phyloP scores from a whole-genome alignment of 2,888 invertebrate genomes.

The Pecten maximus region DNA sequence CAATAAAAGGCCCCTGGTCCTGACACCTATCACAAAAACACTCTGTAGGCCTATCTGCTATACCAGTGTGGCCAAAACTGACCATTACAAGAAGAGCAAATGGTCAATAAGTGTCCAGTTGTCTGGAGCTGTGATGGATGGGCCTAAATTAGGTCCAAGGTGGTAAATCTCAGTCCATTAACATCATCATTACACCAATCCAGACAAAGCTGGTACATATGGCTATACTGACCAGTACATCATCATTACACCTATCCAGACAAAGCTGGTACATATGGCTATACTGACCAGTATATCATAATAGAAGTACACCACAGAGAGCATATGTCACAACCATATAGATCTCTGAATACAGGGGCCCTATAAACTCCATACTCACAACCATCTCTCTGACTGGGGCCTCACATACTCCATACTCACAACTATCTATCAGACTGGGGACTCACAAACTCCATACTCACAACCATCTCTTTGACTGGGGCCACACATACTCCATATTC shows the following conservation, averaged over 20 bases:
- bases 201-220: neutral
- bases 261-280: neutral
- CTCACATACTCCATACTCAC: too few species aligned
- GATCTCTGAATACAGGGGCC: too few species aligned
- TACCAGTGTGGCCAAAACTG: neutral
- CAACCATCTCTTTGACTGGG: too few species aligned
- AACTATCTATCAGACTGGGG: too few species aligned
- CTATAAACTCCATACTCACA: too few species aligned
- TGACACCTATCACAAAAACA: neutral
- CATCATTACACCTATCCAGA: neutral
- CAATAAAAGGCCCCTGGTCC: neutral
- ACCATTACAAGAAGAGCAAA: neutral
- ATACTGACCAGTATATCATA: neutral
- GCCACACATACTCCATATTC: too few species aligned
- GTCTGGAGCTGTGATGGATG: neutral
- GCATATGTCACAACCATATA: too few species aligned
- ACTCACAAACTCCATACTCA: too few species aligned
- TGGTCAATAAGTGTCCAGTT: constrained; percentile 16
- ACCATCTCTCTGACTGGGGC: too few species aligned
- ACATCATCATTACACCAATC: constrained; percentile 1
- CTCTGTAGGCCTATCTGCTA: neutral
- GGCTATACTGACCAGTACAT: neutral
- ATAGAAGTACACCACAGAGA: neutral
- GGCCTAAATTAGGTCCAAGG: neutral
- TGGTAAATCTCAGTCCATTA: neutral